phyloP scores from a whole-genome alignment of 2,888 invertebrate species.

The Lamproptera curius region DNA sequence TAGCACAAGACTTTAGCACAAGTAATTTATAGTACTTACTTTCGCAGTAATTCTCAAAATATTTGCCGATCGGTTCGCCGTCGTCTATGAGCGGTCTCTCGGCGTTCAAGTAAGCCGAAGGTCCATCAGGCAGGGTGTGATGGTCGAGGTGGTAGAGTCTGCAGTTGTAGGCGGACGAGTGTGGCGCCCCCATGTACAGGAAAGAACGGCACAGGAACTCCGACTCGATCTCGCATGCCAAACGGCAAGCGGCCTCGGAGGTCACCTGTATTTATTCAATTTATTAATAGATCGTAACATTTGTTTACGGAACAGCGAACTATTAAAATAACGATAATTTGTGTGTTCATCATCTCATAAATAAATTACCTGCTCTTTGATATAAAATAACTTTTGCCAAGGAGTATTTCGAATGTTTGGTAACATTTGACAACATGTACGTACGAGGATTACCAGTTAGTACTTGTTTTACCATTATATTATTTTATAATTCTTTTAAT shows the following conservation, averaged over 20 bases:
- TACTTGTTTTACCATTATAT: too few relatives aligned
- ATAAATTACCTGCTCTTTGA: too few relatives aligned
- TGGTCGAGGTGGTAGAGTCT: slow-evolving; percentile 95
- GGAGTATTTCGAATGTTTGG: too few relatives aligned
- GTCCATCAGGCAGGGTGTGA: slow-evolving; percentile 93
- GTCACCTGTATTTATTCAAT: slow-evolving; percentile 86
- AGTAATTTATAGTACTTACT: slow-evolving; percentile 82
- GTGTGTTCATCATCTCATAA: too few relatives aligned
- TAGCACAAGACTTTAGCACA: too few relatives aligned
- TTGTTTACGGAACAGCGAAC: too few relatives aligned
- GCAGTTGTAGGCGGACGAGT: slow-evolving; percentile 91
- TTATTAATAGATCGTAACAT: too few relatives aligned
- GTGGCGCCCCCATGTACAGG: slow-evolving; percentile 87
- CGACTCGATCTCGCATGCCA: slow-evolving; percentile 94
- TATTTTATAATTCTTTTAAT: too few relatives aligned
- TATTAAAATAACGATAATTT: too few relatives aligned
- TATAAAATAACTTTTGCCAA: too few relatives aligned
- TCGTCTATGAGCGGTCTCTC: slow-evolving; percentile 94
- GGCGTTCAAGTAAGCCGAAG: slow-evolving; percentile 92
- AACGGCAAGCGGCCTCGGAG: slow-evolving; percentile 91
- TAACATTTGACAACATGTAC: too few relatives aligned
- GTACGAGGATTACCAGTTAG: too few relatives aligned
- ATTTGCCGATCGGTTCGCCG: slow-evolving; percentile 92
- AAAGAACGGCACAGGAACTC: slow-evolving; percentile 95
- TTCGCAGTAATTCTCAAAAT: slow-evolving; percentile 94